Conservation (phyloP, 2,113 vertebrate genomes). For the Xiphophorus maculatus region DNA sequence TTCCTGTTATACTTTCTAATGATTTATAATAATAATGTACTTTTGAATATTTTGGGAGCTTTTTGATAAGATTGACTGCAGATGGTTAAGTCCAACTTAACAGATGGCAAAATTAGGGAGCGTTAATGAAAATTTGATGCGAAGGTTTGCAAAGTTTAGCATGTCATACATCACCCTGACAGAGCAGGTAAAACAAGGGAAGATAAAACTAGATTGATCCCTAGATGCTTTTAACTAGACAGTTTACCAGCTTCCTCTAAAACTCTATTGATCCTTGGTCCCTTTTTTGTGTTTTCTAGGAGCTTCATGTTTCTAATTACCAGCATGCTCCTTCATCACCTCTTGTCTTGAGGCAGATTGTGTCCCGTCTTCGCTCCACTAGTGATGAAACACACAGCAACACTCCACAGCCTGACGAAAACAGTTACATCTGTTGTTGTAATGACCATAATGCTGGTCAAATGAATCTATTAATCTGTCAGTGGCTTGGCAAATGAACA, state of each 20-base stretch:
- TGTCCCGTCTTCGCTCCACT: slow-evolving; percentile 21
- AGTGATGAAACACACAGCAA: slow-evolving; percentile 46
- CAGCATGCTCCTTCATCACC: slow-evolving; percentile 46
- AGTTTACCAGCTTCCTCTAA: slow-evolving; percentile 13
- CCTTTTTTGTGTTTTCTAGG: slow-evolving; percentile 20
- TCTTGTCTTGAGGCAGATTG: slow-evolving; percentile 26
- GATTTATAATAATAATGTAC: not conserved
- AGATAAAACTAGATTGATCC: slow-evolving; percentile 21
- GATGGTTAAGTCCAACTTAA: not conserved
- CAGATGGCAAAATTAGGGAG: slow-evolving; percentile 22
- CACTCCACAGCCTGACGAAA: slow-evolving; percentile 32
- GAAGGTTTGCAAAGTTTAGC: slow-evolving; percentile 31
- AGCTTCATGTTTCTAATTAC: slow-evolving; percentile 55
- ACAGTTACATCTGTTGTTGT: slow-evolving; percentile 44
- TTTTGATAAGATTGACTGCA: too few species aligned
- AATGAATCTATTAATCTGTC: slow-evolving; percentile 39
- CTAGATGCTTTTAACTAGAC: slow-evolving; percentile 13
- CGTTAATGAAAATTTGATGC: slow-evolving; percentile 15
- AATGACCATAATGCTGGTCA: slow-evolving; percentile 14
- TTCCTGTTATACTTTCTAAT: not conserved
- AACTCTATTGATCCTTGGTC: slow-evolving; percentile 23
- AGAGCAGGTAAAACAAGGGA: not conserved
- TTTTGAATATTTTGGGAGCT: not conserved
- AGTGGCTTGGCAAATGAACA: slow-evolving; percentile 32
- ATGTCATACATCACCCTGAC: not conserved